These are phyloP conservation scores for Ophion ventricosus DNA, from an alignment of 2,888 invertebrate species.

Conservation along the genomic window DNA sequence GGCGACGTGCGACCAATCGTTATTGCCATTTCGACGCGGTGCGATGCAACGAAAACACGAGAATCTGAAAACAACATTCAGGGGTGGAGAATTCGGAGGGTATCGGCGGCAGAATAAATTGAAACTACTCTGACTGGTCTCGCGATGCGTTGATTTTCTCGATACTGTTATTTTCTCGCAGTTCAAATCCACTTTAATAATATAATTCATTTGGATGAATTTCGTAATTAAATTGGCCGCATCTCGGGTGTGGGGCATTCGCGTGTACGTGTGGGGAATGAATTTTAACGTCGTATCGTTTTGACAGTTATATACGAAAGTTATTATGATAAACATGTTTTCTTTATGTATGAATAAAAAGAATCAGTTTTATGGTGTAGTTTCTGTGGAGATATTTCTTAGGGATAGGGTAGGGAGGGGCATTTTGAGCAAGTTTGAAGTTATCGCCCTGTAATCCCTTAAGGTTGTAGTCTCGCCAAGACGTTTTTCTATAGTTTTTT, in stretches of 20 bases:
- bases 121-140: slow-evolving; percentile 16
- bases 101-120: background rate
- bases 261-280: too few relatives aligned
- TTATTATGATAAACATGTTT: too few relatives aligned
- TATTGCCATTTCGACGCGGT: background rate
- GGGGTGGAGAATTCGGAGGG: slow-evolving; percentile 10
- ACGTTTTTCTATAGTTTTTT: too few relatives aligned
- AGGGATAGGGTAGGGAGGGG: too few relatives aligned
- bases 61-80: slow-evolving; percentile 23
- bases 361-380: too few relatives aligned
- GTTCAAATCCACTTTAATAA: background rate
- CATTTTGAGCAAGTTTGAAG: too few relatives aligned
- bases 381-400: too few relatives aligned
- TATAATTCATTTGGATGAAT: background rate
- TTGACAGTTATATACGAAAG: background rate
- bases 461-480: too few relatives aligned
- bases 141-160: slow-evolving; percentile 15
- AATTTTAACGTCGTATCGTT: background rate
- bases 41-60: slow-evolving; percentile 47
- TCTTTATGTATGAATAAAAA: too few relatives aligned
- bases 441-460: too few relatives aligned
- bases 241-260: background rate
- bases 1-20: slow-evolving; percentile 32
- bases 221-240: background rate
- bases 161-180: background rate